Evolutionary conservation across 2,797 vertebrate genomes (phyloP), one percentile per base, ranked within the genome.

Genomic region (Tapirus indicus): DNA sequence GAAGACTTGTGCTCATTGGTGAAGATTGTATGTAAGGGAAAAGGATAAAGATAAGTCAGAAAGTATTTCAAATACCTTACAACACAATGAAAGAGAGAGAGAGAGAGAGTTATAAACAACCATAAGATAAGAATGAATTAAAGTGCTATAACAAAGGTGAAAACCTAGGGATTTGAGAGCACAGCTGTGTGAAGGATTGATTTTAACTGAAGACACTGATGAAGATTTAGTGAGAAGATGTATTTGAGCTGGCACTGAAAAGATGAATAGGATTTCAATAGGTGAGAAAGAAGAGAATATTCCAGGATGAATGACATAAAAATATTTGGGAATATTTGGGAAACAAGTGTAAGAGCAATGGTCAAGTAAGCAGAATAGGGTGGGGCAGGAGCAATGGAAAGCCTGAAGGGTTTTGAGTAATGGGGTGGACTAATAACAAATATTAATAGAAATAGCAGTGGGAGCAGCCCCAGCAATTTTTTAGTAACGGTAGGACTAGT

Each of bases 211-310:
- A 49, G 12, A 86, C 62, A 79, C 8, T 35, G 64, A 80, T 41
- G 35, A 84, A 58, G 62, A 88, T 68, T 83, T 74, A 92, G 32
- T 75, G 68, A 66, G 87, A 71, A 44, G 58, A 88, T 17, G 44
- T n/a, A 27, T n/a, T 32, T 86, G n/a, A 82, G 6, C 69, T 35
- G 27, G 41, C 64, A 92, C 27, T 64, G 49, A 68, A 35, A 74
- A 96, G 69, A 62, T 64, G 35, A 86, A 62, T 17, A 89, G 58
- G 47, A 89, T 83, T 95, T 90, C 64, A 89, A 66, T 25, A 84
- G 38, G 16, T 41, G 1, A 44, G 23, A 84, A 91, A 44, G 23
- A 90, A 54, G 56, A 88, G 49, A 83, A 35, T 23, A 47, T 74
- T 44, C 29, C 29, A 84, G n/a, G 60, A 84, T 83, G 25, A 86